These are phyloP conservation scores for Todiramphus saurophagus DNA, from an alignment of 2,113 vertebrate species.

Conservation along the genomic window DNA sequence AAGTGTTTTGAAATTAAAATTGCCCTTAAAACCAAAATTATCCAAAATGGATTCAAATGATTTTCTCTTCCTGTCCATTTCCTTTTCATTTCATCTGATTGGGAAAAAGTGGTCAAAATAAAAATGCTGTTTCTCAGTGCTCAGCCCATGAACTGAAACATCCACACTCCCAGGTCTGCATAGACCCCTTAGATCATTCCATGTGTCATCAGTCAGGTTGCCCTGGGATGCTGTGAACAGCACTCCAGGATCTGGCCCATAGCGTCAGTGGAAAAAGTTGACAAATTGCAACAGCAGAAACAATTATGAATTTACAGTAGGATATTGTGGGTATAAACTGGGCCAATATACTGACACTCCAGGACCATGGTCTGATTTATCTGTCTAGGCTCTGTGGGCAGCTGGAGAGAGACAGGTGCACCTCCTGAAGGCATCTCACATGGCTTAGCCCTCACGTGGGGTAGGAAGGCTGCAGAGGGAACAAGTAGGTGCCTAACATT, in stretches of 20 bases:
- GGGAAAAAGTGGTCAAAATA: rapidly evolving
- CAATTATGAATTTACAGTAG: neutral
- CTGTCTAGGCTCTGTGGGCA: neutral
- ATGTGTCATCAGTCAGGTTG: neutral
- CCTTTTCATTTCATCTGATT: neutral
- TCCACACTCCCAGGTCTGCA: neutral
- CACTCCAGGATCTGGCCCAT: neutral
- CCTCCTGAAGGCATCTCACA: neutral
- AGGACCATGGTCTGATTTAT: neutral
- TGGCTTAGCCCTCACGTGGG: neutral
- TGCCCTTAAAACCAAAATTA: neutral
- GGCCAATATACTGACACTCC: neutral
- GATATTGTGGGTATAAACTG: neutral
- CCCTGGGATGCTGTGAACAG: neutral
- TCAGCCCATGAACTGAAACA: neutral
- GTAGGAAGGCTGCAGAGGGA: neutral
- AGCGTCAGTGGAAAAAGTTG: neutral
- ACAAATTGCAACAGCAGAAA: neutral
- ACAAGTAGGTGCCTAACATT: neutral
- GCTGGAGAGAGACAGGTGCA: neutral
- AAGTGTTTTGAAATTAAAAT: neutral
- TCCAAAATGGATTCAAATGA: neutral
- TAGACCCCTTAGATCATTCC: neutral
- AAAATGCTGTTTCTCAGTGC: neutral
- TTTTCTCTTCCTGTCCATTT: neutral